Conservation (phyloP, 2,113 vertebrate species). For the Callaeas wilsoni region DNA sequence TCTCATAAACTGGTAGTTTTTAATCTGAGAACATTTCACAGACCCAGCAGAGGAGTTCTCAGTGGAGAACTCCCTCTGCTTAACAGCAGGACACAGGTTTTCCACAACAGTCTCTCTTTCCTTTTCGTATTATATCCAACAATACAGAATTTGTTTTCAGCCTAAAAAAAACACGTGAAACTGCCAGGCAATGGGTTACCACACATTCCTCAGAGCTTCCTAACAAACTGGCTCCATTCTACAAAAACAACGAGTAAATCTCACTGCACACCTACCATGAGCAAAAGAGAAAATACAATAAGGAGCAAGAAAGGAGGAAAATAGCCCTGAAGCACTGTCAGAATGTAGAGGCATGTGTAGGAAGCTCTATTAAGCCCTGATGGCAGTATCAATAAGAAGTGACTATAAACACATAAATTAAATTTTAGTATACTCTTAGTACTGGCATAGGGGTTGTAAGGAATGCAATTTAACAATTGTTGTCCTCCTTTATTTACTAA, state of each 20-base stretch:
- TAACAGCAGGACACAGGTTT: neutral
- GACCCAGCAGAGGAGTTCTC: neutral
- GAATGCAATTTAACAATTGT: neutral
- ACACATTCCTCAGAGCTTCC: neutral
- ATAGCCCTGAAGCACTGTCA: neutral
- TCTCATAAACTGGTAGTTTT: neutral
- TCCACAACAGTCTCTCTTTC: neutral
- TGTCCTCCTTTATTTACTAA: neutral
- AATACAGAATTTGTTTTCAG: neutral
- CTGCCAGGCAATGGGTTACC: neutral
- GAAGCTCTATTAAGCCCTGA: neutral
- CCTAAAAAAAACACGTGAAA: neutral
- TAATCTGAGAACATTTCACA: neutral
- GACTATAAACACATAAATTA: neutral
- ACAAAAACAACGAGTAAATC: neutral
- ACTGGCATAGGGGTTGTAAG: neutral
- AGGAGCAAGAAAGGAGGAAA: neutral
- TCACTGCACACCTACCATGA: neutral
- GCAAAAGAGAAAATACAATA: neutral
- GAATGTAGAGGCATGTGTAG: neutral
- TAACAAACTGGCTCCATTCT: neutral
- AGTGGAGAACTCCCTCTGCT: fast-evolving
- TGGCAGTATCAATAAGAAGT: neutral
- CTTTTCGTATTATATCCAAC: neutral
- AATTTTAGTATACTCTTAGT: neutral